These are phyloP conservation scores for Podotricha telesiphe DNA, from an alignment of 2,888 invertebrate genomes.

Conservation along the genomic window DNA sequence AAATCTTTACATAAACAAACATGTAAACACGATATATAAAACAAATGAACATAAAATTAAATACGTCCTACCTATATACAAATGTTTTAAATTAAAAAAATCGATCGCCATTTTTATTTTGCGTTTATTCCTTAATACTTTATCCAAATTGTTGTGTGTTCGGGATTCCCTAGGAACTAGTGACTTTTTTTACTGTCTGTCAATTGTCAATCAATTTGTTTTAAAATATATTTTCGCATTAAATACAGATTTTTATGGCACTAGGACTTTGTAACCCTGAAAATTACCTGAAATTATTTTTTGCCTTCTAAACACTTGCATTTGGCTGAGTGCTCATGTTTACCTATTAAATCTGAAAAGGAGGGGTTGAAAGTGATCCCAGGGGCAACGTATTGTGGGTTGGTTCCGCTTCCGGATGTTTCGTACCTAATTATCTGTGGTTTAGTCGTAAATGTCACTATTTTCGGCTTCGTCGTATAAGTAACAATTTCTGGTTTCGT, in stretches of 20 bases:
- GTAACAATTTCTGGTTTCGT: constrained; percentile 59
- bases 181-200: constrained; percentile 21
- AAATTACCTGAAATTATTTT: constrained; percentile 49
- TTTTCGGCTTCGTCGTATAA: constrained; percentile 65
- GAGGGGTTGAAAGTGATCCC: constrained; percentile 65
- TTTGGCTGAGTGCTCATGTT: constrained; percentile 64
- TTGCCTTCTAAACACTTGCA: constrained; percentile 75
- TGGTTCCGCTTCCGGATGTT: constrained; percentile 70
- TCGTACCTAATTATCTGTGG: constrained; percentile 68
- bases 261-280: constrained; percentile 42
- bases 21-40: constrained; percentile 35
- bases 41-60: constrained; percentile 31
- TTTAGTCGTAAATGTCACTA: constrained; percentile 64
- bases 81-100: constrained; percentile 20
- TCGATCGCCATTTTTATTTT: constrained; percentile 27
- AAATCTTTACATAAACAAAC: constrained; percentile 21
- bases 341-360: constrained; percentile 62
- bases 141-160: neutral
- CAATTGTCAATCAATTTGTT: constrained; percentile 27
- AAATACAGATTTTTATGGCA: constrained; percentile 62
- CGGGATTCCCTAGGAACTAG: constrained; percentile 41
- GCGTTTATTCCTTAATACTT: neutral
- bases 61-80: constrained; percentile 43
- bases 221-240: neutral
- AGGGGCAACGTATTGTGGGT: constrained; percentile 71